A percentile compares a stretch with the other conserved stretches of the same genome.
phyloP scores from a whole-genome alignment of 2,113 vertebrate genomes.

The Falcunculus frontatus region DNA sequence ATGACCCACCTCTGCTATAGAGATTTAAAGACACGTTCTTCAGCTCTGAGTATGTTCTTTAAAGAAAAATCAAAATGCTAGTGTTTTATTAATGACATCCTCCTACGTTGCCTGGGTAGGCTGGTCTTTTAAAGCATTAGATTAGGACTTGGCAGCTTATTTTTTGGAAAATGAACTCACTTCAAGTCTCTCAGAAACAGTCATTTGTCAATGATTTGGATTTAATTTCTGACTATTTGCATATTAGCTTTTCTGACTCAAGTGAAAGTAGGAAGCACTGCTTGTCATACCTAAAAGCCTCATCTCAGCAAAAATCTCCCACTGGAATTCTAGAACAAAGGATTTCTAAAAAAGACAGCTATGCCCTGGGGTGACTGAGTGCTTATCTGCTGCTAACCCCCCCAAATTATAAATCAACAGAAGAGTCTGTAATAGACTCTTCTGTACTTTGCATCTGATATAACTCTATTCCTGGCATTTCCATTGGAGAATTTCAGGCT shows the following conservation, averaged over 20 bases:
- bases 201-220: conserved; percentile 28
- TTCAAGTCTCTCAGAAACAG: neutral
- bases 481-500: neutral
- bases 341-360: neutral
- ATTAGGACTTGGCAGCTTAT: neutral
- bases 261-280: neutral
- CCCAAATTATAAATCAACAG: neutral
- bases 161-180: neutral
- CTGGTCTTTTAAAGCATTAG: neutral
- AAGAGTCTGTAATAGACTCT: neutral
- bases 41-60: neutral
- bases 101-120: conserved; percentile 26
- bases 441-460: neutral
- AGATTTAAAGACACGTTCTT: neutral
- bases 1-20: neutral
- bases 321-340: neutral
- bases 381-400: neutral
- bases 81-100: conserved; percentile 45
- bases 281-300: neutral
- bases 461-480: neutral
- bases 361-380: neutral
- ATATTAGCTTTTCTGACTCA: conserved; percentile 11
- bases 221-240: conserved; percentile 23
- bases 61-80: neutral
- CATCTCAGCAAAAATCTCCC: neutral